phyloP scores from a whole-genome alignment of 2,797 vertebrate genomes.

The Spinus pinus region DNA sequence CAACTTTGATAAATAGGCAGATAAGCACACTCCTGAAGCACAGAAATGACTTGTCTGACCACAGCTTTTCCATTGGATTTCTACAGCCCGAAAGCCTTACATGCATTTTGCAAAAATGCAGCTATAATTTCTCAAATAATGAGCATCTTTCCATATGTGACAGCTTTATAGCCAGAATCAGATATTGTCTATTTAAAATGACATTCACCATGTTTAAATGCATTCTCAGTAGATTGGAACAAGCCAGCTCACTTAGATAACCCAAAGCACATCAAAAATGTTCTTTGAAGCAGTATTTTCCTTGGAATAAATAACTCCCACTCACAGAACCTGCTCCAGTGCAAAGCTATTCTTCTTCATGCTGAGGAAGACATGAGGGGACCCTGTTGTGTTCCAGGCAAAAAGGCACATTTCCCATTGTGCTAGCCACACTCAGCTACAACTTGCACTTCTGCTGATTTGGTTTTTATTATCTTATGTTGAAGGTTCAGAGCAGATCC shows the following conservation, averaged over 20 bases:
- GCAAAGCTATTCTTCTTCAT: background rate
- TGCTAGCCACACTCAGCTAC: background rate
- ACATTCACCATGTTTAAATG: background rate
- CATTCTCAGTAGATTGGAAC: background rate
- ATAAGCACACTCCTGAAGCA: conserved; percentile 25
- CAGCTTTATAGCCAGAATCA: conserved; percentile 5
- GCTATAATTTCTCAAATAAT: conserved; percentile 5
- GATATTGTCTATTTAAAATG: background rate
- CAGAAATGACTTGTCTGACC: background rate
- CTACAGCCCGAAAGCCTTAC: background rate
- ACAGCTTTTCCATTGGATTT: background rate
- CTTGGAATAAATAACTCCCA: background rate
- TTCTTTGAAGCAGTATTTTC: background rate
- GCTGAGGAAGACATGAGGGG: background rate
- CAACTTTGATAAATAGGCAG: conserved; percentile 29
- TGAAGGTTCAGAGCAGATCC: background rate
- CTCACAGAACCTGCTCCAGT: background rate
- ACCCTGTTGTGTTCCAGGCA: background rate
- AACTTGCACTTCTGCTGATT: background rate
- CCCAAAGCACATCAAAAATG: background rate
- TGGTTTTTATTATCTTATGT: background rate
- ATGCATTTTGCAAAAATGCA: background rate
- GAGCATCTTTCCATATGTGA: background rate
- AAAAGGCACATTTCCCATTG: background rate
- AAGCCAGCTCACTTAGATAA: background rate